phyloP scores from a whole-genome alignment of 2,113 vertebrate species.

The Romanogobio albipinnatus region DNA sequence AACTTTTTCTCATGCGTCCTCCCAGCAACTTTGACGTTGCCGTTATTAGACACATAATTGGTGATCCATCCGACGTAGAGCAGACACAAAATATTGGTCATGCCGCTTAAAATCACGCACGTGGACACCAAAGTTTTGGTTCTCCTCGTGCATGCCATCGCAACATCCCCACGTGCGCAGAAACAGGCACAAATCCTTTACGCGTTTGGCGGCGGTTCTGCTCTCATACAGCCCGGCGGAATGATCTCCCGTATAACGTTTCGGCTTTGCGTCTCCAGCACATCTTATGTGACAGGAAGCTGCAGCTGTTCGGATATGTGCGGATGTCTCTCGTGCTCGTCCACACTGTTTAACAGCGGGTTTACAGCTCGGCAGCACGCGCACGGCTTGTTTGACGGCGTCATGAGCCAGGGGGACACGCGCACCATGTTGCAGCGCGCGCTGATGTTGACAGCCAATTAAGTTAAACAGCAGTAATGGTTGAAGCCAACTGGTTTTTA shows the following conservation, averaged over 20 bases:
- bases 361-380: background rate
- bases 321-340: background rate
- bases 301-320: background rate
- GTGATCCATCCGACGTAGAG: slow-evolving; percentile 98
- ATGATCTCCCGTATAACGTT: slow-evolving; percentile 15
- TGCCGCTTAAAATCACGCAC: slow-evolving; percentile 98
- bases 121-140: slow-evolving; percentile 99
- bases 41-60: slow-evolving; percentile 90
- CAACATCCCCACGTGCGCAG: slow-evolving; percentile 75
- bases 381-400: slow-evolving; percentile 8
- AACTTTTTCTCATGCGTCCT: slow-evolving; percentile 89
- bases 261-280: background rate
- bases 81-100: slow-evolving; percentile 97
- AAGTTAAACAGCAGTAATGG: slow-evolving; percentile 5
- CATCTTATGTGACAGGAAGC: background rate
- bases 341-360: slow-evolving; percentile 12
- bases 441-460: slow-evolving; percentile 28
- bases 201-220: background rate
- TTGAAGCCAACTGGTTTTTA: background rate
- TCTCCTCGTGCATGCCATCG: slow-evolving; percentile 97
- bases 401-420: slow-evolving; percentile 9
- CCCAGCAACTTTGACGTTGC: slow-evolving; percentile 91
- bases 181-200: slow-evolving; percentile 19
- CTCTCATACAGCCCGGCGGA: slow-evolving; percentile 6
- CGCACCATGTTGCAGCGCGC: slow-evolving; percentile 7